These are phyloP conservation scores for Danionella dracula DNA, from an alignment of 2,797 vertebrate genomes.

Conservation along the genomic window DNA sequence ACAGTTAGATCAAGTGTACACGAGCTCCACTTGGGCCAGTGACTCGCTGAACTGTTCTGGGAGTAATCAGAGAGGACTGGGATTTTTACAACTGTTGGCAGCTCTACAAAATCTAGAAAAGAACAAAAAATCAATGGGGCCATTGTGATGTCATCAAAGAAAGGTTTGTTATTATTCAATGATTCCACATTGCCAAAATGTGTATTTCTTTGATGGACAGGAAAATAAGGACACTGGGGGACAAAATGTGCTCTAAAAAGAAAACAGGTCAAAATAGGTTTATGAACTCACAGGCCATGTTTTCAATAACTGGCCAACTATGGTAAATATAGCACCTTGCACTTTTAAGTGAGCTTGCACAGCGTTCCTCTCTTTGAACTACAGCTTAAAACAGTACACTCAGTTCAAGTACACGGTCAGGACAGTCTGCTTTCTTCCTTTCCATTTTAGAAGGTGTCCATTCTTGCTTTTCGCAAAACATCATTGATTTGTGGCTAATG, in stretches of 20 bases:
- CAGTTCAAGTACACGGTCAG: slow-evolving; percentile 15
- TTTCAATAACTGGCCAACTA: neutral
- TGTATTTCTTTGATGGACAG: slow-evolving; percentile 12
- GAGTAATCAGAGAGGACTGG: no score
- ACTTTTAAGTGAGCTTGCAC: neutral
- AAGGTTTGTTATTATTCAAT: slow-evolving; percentile 20
- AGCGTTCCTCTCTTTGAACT: neutral
- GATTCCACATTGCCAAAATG: slow-evolving; percentile 14
- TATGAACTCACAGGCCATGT: neutral
- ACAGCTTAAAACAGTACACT: neutral
- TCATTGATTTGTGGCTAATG: no score
- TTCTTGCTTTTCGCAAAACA: neutral
- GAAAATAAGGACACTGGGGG: slow-evolving; percentile 13
- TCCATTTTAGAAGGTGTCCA: neutral
- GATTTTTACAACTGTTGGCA: no score
- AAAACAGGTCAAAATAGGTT: slow-evolving; percentile 6
- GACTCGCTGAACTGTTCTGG: no score
- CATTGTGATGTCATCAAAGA: slow-evolving; percentile 45
- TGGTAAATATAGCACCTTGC: neutral
- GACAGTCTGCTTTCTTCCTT: slow-evolving; percentile 9
- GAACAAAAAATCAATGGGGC: slow-evolving; percentile 43
- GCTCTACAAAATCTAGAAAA: no score
- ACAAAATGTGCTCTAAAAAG: slow-evolving; percentile 28
- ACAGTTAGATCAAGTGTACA: no score
- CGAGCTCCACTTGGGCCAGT: no score